These are phyloP conservation scores for Cercopithecus hamlyni DNA, from an alignment of 2,797 vertebrate species.

Conservation along the genomic window DNA sequence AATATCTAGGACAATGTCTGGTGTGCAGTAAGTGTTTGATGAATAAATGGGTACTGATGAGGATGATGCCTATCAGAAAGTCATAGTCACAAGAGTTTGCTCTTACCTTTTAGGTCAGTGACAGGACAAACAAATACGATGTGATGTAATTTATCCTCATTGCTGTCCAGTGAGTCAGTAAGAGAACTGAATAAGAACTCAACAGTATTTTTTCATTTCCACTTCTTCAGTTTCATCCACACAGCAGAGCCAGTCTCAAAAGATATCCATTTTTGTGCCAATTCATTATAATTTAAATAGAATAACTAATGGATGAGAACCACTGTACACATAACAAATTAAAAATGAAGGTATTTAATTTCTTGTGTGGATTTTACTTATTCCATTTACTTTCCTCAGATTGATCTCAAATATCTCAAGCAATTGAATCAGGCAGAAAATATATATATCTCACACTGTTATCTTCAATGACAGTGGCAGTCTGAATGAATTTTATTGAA, in stretches of 20 bases:
- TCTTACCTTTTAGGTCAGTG: not conserved
- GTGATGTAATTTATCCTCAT: not conserved
- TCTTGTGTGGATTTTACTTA: conserved; percentile 57
- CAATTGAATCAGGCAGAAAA: conserved; percentile 57
- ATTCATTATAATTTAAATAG: conserved; percentile 61
- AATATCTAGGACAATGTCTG: not conserved
- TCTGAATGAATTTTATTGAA: conserved; percentile 59
- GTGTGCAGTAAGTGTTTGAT: not conserved
- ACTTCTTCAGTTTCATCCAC: conserved; percentile 18
- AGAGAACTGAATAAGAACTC: not conserved
- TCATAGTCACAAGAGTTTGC: not conserved
- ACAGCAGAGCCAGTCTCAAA: conserved; percentile 21
- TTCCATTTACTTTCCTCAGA: conserved; percentile 62
- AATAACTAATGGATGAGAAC: conserved; percentile 27
- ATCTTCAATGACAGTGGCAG: conserved; percentile 30
- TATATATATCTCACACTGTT: conserved; percentile 40
- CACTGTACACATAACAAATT: conserved; percentile 47
- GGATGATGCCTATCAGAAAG: not conserved
- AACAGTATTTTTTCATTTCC: conserved; percentile 17
- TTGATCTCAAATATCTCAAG: conserved; percentile 51
- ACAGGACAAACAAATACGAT: not conserved
- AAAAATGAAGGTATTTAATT: conserved; percentile 55
- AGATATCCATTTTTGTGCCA: not conserved
- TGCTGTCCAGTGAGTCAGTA: not conserved
- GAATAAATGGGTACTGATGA: not conserved